phyloP scores from a whole-genome alignment of 64 coral and sea anemone genomes.

The Hydrozoanthus tunicans region DNA sequence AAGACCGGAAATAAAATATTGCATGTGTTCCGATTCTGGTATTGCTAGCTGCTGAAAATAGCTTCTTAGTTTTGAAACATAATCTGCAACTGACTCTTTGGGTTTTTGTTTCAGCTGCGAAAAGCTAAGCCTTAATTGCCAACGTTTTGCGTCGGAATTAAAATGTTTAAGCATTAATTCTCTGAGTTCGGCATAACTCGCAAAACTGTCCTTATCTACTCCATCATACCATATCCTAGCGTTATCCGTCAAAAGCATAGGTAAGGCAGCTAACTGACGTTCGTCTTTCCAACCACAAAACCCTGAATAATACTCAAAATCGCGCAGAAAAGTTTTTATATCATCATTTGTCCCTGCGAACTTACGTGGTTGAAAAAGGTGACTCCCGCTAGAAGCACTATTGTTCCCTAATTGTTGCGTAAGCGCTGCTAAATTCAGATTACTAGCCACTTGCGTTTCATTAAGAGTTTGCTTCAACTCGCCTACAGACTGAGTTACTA shows the following conservation, averaged over 20 bases:
- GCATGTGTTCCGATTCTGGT: slow-evolving; percentile 23
- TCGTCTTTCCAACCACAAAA: slow-evolving; percentile 53
- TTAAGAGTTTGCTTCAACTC: too few species aligned
- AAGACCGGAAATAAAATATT: slow-evolving; percentile 34
- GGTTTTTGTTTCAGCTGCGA: slow-evolving; percentile 42
- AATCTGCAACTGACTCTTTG: slow-evolving; percentile 33
- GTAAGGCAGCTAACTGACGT: not conserved
- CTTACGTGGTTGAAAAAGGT: slow-evolving; percentile 10
- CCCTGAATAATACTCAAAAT: slow-evolving; percentile 41
- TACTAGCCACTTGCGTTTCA: too few species aligned
- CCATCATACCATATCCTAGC: slow-evolving; percentile 64
- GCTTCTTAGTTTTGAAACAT: not conserved
- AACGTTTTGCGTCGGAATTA: slow-evolving; percentile 40
- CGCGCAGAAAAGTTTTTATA: slow-evolving; percentile 28
- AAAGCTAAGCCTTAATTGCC: slow-evolving; percentile 56
- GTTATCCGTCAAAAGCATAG: not conserved
- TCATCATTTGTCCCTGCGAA: slow-evolving; percentile 38
- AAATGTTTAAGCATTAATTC: slow-evolving; percentile 37
- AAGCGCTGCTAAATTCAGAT: not conserved
- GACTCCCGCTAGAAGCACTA: not conserved
- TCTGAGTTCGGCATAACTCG: slow-evolving; percentile 23
- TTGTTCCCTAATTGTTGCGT: slow-evolving; percentile 7
- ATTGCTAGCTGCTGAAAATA: slow-evolving; percentile 17
- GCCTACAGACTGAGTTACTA: too few species aligned
- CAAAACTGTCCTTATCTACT: not conserved